A percentile compares a stretch with the other conserved stretches of the same genome.
Evolutionary conservation across 2,797 vertebrate species (phyloP).

Genomic region (Eulemur coronatus): DNA sequence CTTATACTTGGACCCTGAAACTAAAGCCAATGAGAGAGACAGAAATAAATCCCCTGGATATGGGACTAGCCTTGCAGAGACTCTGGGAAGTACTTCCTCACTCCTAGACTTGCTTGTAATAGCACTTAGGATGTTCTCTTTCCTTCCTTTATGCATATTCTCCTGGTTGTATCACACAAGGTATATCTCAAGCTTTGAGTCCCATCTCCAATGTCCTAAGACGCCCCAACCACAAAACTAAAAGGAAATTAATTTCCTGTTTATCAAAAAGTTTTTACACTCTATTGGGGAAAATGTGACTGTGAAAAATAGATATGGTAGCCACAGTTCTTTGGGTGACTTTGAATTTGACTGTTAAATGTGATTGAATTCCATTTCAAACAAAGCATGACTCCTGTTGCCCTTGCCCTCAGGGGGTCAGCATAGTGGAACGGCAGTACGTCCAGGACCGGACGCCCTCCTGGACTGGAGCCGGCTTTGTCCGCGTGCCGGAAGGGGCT

Average conservation of each 20-base stretch:
- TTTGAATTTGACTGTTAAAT: neutral
- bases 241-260: neutral
- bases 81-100: neutral
- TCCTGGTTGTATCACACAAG: neutral
- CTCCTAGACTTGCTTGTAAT: neutral
- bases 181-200: neutral
- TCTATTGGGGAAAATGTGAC: neutral
- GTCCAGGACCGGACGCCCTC: constrained; percentile 92
- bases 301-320: neutral
- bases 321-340: neutral
- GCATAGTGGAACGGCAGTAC: constrained; percentile 89
- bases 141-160: neutral
- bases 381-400: neutral
- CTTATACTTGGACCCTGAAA: neutral
- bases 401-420: constrained; percentile 88
- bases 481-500: constrained; percentile 94
- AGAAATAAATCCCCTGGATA: neutral
- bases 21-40: neutral
- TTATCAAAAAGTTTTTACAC: neutral
- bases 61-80: neutral
- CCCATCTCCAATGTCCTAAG: neutral
- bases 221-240: neutral
- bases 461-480: constrained; percentile 96
- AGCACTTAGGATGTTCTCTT: neutral
- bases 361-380: neutral